Evolutionary conservation across 2,888 invertebrate species (phyloP).

Genomic region (Sclerodermus sp.): DNA sequence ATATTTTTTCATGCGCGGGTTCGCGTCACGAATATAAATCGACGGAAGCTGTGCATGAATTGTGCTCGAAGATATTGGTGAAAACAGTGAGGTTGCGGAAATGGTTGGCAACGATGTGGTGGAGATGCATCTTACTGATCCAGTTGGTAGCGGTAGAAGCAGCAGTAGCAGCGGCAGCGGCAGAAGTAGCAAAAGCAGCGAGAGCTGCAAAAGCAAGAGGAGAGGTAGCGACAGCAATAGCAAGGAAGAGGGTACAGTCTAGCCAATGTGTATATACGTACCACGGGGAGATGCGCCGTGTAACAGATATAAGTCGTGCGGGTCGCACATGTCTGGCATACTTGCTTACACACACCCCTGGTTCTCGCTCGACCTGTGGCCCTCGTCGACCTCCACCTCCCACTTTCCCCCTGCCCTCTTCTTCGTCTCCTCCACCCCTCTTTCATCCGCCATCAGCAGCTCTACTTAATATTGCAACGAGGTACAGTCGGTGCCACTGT

Average conservation of each 20-base stretch:
- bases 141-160: no score
- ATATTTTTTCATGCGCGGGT: no score
- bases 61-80: no score
- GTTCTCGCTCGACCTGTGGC: slow-evolving; percentile 1
- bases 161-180: no score
- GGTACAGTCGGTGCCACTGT: slow-evolving; percentile 15
- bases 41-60: no score
- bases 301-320: slow-evolving; percentile 43
- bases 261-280: slow-evolving; percentile 11
- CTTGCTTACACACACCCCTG: slow-evolving; percentile 14
- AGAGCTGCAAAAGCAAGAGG: background rate
- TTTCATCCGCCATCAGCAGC: slow-evolving; percentile 15
- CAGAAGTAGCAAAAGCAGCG: no score
- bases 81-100: no score
- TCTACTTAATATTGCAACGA: slow-evolving; percentile 48
- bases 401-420: slow-evolving; percentile 1
- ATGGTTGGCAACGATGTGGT: no score
- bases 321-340: slow-evolving; percentile 36
- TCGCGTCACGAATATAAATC: no score
- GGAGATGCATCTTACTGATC: no score
- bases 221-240: background rate
- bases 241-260: background rate
- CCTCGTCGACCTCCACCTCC: background rate
- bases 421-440: slow-evolving; percentile 1
- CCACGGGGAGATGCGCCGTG: slow-evolving; percentile 20